A percentile compares a stretch with the other conserved stretches of the same genome.
phyloP scores from a whole-genome alignment of 2,888 invertebrate species.

The Clitarchus hookeri region DNA sequence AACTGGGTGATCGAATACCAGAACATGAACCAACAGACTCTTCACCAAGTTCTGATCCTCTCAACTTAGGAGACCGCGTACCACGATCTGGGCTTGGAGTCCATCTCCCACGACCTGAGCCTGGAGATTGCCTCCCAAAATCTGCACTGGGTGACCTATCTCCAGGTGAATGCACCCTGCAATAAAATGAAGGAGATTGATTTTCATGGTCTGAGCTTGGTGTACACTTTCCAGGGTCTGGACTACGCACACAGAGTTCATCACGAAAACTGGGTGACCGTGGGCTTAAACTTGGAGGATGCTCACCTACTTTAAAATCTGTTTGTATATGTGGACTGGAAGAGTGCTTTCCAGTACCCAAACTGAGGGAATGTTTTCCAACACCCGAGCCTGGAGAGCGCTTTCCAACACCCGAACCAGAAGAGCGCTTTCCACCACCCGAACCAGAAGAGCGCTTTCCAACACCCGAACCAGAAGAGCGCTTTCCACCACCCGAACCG shows the following conservation, averaged over 20 bases:
- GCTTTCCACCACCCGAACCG: not conserved
- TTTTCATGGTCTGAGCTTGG: not conserved
- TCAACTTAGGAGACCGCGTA: not conserved
- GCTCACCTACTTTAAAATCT: not conserved
- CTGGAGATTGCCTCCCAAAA: not conserved
- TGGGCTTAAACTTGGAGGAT: not conserved
- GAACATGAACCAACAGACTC: not conserved
- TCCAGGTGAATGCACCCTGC: not conserved
- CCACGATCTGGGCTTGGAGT: conserved; percentile 14
- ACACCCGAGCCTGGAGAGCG: too few species aligned
- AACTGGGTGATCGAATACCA: conserved; percentile 7
- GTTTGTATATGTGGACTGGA: too few species aligned
- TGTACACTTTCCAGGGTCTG: not conserved
- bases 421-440: too few species aligned
- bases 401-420: too few species aligned
- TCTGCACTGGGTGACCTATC: not conserved
- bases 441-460: not conserved
- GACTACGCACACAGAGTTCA: not conserved
- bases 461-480: not conserved
- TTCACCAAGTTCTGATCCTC: not conserved
- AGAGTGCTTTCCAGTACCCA: too few species aligned
- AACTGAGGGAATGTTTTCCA: too few species aligned
- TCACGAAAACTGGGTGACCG: not conserved
- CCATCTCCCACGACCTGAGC: not conserved
- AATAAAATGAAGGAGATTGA: not conserved